Evolutionary conservation across 2,888 invertebrate species (phyloP), one percentile per base, ranked within the genome.

Genomic region (Diaphora mendica): DNA sequence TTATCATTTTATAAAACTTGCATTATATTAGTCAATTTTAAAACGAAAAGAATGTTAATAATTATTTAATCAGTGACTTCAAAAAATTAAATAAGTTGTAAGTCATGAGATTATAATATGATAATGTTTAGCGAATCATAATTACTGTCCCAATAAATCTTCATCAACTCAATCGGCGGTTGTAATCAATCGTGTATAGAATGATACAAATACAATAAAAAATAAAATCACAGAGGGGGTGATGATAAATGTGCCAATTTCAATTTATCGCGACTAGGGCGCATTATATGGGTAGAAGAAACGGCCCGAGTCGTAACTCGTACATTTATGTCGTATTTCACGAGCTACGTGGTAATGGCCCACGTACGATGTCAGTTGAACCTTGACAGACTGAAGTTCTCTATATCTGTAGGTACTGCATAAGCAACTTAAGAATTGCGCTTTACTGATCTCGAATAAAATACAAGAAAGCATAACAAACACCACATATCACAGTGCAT

Each of bases 301-400:
- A 88, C 88, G 88, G 88, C 84, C 87, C 78, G 78, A 77, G 89
- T 88, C 91, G 92, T 93, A 92, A 91, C 92, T 91, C 88, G 87
- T 85, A 87, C 89, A 87, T 91, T 93, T 90, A 92, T 90, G 90
- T 90, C 91, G 91, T 91, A 91, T 91, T 91, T 93, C 92, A 92
- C 89, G 88, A 89, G 83, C 88, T 89, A 89, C 92, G 90, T 91
- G 87, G 91, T 91, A 91, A 91, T 89, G 88, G 89, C 85, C 82
- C 91, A 92, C 90, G 93, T 91, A 88, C 88, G 76, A 85, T 83
- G 85, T 89, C 86, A 85, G 80, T 78, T 79, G 84, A 85, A 85
- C 86, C 88, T 85, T 88, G 88, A 89, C 87, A 82, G 83, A 79
- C 78, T 80, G 81, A 83, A 79, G 79, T 81, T 82, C 79, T 73